Evolutionary conservation across 2,888 invertebrate species (phyloP).

Genomic region (Phrixothrix hirtus): DNA sequence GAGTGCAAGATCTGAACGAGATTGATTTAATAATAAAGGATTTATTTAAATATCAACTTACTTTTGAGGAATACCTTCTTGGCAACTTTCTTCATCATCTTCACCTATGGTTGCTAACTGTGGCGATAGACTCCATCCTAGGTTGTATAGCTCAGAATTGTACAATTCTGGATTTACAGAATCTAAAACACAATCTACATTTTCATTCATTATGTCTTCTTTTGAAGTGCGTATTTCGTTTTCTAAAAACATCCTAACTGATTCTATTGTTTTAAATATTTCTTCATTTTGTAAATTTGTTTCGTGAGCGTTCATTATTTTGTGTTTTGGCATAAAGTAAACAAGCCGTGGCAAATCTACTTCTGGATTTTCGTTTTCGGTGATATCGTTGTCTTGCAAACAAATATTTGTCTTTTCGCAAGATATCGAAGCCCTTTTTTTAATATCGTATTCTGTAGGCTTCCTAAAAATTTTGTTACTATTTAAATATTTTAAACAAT

Average conservation of each 20-base stretch:
- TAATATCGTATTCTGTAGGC: background rate
- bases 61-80: slow-evolving; percentile 16
- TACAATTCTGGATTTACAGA: slow-evolving; percentile 23
- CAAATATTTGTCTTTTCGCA: slow-evolving; percentile 9
- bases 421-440: slow-evolving; percentile 40
- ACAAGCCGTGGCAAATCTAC: slow-evolving; percentile 67
- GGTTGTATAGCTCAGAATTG: slow-evolving; percentile 48
- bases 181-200: slow-evolving; percentile 17
- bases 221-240: slow-evolving; percentile 46
- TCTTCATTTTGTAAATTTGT: slow-evolving; percentile 37
- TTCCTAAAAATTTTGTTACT: background rate
- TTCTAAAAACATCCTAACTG: slow-evolving; percentile 48
- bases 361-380: background rate
- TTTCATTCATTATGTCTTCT: background rate
- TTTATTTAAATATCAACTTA: slow-evolving; percentile 5
- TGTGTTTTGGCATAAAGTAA: slow-evolving; percentile 69
- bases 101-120: slow-evolving; percentile 74
- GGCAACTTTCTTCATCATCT: slow-evolving; percentile 62
- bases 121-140: slow-evolving; percentile 62
- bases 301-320: slow-evolving; percentile 42
- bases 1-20: slow-evolving; percentile 4
- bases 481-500: slow-evolving; percentile 16
- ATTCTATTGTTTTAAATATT: slow-evolving; percentile 54
- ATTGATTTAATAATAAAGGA: background rate
- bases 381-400: background rate